phyloP scores from a whole-genome alignment of 2,888 invertebrate species.

The Eugnorisma glareosa region DNA sequence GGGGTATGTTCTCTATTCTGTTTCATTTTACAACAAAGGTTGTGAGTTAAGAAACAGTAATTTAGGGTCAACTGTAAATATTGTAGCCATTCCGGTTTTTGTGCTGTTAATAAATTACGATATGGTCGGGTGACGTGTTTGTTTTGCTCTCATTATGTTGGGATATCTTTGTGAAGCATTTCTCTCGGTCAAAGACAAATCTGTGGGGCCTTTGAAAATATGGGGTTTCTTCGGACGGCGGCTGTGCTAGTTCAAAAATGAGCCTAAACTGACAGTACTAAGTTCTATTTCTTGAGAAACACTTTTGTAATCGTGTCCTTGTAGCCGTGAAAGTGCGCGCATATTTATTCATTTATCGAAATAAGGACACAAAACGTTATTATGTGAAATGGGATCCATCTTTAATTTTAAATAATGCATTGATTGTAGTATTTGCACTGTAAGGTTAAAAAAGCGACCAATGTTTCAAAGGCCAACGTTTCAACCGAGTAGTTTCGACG shows the following conservation, averaged over 20 bases:
- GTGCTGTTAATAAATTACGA: constrained; percentile 84
- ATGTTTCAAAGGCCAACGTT: background rate
- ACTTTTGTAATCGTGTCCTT: background rate
- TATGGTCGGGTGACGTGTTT: constrained; percentile 79
- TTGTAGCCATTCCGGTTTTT: constrained; percentile 85
- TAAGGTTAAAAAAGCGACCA: background rate
- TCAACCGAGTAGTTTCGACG: no score
- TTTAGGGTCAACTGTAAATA: constrained; percentile 87
- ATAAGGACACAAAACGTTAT: background rate
- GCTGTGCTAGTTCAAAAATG: constrained; percentile 26
- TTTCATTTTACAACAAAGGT: constrained; percentile 86
- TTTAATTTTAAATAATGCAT: background rate
- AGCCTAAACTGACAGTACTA: constrained; percentile 15
- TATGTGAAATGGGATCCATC: background rate
- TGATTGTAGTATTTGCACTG: background rate
- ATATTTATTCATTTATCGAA: background rate
- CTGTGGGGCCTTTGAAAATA: constrained; percentile 70
- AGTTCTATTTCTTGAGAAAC: background rate
- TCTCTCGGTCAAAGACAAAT: constrained; percentile 67
- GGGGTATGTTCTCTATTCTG: constrained; percentile 80
- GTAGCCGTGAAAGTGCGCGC: background rate
- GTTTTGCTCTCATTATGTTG: constrained; percentile 77
- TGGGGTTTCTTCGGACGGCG: constrained; percentile 48
- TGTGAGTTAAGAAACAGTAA: constrained; percentile 84
- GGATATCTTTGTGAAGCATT: constrained; percentile 72